These are phyloP conservation scores for Centroberyx gerrardi DNA, from an alignment of 2,797 vertebrate species.

Conservation along the genomic window DNA sequence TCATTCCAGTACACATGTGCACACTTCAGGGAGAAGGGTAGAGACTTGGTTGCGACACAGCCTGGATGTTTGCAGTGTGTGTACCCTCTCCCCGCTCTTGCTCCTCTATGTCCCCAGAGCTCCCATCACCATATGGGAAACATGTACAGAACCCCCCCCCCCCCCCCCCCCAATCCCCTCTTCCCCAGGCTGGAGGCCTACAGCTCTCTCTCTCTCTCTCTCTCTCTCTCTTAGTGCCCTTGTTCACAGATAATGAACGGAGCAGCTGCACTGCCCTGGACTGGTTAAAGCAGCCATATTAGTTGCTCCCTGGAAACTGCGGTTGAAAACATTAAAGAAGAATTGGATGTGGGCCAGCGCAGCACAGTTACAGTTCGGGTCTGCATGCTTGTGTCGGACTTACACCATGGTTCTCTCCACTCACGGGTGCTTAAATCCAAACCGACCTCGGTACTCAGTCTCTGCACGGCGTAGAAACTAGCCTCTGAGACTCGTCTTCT, in stretches of 20 bases:
- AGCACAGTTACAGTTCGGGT: conserved; percentile 4
- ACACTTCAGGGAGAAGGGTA: conserved; percentile 32
- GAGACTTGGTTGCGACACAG: conserved; percentile 28
- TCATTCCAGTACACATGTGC: background rate
- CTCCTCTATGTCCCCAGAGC: background rate
- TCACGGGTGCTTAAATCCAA: conserved; percentile 78
- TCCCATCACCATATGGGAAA: conserved; percentile 13
- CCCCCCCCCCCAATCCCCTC: background rate
- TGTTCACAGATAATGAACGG: conserved; percentile 1
- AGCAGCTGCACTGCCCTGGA: conserved; percentile 17
- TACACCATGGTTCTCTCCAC: conserved; percentile 49
- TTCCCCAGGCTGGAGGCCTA: conserved; percentile 18
- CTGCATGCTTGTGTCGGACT: conserved; percentile 58
- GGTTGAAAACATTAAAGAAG: conserved; percentile 7
- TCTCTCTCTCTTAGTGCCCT: conserved; percentile 5
- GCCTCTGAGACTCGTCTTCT: conserved; percentile 35
- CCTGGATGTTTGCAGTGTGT: conserved; percentile 32
- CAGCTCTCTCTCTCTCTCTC: conserved; percentile 1
- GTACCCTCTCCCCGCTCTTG: conserved; percentile 11
- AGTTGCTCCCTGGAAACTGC: conserved; percentile 1
- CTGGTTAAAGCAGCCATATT: background rate
- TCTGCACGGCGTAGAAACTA: conserved; percentile 38
- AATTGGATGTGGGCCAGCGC: background rate
- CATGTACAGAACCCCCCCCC: conserved; percentile 18
- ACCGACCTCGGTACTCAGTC: conserved; percentile 73